Evolutionary conservation across 2,888 invertebrate species (phyloP).

Genomic region (Drosophila percnosoma): DNA sequence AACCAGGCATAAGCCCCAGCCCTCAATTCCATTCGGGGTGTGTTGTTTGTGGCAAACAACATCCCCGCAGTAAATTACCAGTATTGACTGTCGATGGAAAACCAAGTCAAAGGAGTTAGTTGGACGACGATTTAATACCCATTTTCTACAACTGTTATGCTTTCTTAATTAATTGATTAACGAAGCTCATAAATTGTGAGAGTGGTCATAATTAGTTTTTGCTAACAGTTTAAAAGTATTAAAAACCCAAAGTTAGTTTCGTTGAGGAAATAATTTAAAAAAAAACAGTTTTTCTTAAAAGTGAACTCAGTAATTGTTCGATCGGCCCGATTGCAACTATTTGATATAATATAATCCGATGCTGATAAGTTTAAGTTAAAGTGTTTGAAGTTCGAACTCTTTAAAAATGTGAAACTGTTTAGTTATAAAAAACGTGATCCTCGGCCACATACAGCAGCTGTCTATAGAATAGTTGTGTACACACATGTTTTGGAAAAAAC

Average conservation of each 20-base stretch:
- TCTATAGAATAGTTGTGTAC: background rate
- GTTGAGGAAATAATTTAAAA: background rate
- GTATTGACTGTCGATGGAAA: conserved; percentile 25
- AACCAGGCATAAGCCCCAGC: conserved; percentile 30
- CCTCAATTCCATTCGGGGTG: conserved; percentile 40
- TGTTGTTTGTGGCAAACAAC: conserved; percentile 27
- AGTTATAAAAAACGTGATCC: background rate
- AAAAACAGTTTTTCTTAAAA: background rate
- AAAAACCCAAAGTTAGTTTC: background rate
- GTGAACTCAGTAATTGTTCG: background rate
- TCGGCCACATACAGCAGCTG: background rate
- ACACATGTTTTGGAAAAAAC: background rate
- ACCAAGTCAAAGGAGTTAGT: background rate
- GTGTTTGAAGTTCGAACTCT: background rate
- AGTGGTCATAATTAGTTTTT: background rate
- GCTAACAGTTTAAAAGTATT: background rate
- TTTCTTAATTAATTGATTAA: background rate
- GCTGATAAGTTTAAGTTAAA: background rate
- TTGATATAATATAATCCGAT: background rate
- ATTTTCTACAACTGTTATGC: background rate
- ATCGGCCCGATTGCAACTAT: background rate
- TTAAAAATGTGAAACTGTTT: background rate
- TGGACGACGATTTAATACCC: conserved; percentile 9
- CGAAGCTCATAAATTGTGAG: background rate
- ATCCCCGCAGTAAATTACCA: conserved; percentile 21